A percentile compares a stretch with the other conserved stretches of the same genome.
These are phyloP conservation scores for Catalaphyllia jardinei DNA, from an alignment of 64 coral and sea anemone genomes.

Conservation along the genomic window DNA sequence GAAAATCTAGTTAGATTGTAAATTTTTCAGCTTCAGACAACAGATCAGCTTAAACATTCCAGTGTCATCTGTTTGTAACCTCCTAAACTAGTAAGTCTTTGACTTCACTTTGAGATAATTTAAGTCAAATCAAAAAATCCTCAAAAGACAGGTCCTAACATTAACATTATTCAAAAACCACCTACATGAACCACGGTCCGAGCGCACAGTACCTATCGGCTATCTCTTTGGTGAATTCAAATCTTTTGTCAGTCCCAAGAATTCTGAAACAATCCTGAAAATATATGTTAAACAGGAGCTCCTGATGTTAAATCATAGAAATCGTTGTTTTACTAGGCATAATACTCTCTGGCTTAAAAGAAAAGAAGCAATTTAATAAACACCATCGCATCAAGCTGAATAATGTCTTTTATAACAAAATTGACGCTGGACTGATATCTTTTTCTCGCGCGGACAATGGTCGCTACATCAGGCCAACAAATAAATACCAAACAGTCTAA, in stretches of 20 bases:
- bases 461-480: not conserved
- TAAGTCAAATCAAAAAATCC: too few species aligned
- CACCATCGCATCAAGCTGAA: not conserved
- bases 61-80: slow-evolving; percentile 8
- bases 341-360: not conserved
- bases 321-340: not conserved
- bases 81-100: slow-evolving; percentile 7
- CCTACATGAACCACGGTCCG: not conserved
- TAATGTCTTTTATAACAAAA: not conserved
- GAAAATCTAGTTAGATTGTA: too few species aligned
- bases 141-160: not conserved
- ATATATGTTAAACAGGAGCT: too few species aligned
- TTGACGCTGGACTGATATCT: not conserved
- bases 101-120: too few species aligned
- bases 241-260: not conserved
- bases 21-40: not conserved
- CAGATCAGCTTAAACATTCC: not conserved
- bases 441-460: not conserved
- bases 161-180: not conserved
- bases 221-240: not conserved
- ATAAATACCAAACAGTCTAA: not conserved
- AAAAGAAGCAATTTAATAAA: slow-evolving; percentile 13
- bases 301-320: slow-evolving; percentile 13
- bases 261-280: not conserved
- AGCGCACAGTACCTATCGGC: not conserved